A percentile compares a stretch with the other conserved stretches of the same genome.
phyloP scores from a whole-genome alignment of 2,888 invertebrate genomes.

The Subacronicta megacephala region DNA sequence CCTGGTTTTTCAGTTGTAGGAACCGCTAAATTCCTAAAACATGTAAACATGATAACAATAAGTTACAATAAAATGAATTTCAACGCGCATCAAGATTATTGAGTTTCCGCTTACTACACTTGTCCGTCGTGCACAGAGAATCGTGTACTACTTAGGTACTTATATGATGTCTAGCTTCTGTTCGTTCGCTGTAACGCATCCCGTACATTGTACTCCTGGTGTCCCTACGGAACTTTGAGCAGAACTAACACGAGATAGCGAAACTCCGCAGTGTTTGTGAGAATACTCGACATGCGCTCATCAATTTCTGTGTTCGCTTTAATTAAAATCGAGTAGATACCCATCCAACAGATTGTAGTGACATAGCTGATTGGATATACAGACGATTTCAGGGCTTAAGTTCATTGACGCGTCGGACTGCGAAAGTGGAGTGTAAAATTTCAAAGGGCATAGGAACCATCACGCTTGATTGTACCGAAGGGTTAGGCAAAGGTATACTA shows the following conservation, averaged over 20 bases:
- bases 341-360: slow-evolving; percentile 1
- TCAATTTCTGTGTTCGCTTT: slow-evolving; percentile 29
- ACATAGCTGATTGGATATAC: slow-evolving; percentile 2
- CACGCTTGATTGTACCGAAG: too few species aligned
- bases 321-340: slow-evolving; percentile 13
- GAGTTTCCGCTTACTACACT: slow-evolving; percentile 16
- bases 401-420: too few species aligned
- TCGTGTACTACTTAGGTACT: slow-evolving; percentile 3
- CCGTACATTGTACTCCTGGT: slow-evolving; percentile 24
- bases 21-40: too few species aligned
- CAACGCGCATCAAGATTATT: slow-evolving; percentile 1
- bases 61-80: too few species aligned
- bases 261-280: slow-evolving; percentile 24
- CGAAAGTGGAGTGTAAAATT: too few species aligned
- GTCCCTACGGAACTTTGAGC: slow-evolving; percentile 26
- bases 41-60: too few species aligned
- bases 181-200: slow-evolving; percentile 20
- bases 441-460: too few species aligned
- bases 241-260: slow-evolving; percentile 32
- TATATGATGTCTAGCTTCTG: slow-evolving; percentile 10
- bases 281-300: slow-evolving; percentile 8
- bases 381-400: too few species aligned
- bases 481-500: too few species aligned
- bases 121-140: slow-evolving; percentile 4
- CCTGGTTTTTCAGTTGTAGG: too few species aligned